Evolutionary conservation across 1,140 invertebrate genomes (phyloP).

Genomic region (Eupeodes corollae): DNA sequence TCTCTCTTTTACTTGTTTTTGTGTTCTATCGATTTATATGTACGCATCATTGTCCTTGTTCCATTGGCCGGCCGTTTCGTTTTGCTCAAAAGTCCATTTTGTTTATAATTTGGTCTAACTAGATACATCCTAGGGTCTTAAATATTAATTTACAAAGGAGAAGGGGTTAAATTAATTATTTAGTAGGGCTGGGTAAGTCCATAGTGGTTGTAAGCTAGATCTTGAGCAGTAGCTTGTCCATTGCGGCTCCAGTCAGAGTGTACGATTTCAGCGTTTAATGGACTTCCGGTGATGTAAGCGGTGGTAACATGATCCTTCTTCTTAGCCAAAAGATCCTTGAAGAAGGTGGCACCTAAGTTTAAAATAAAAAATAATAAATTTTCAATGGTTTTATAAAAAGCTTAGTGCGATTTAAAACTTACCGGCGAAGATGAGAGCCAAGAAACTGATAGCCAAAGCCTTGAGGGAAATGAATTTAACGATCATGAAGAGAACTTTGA

Average conservation of each 20-base stretch:
- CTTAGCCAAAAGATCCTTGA: conserved; percentile 36
- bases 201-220: conserved; percentile 36
- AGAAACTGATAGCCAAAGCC: conserved; percentile 49
- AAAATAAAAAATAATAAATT: not conserved
- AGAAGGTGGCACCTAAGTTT: conserved; percentile 32
- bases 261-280: conserved; percentile 35
- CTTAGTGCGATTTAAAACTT: not conserved
- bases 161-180: conserved; percentile 3
- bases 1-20: not conserved
- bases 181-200: conserved; percentile 35
- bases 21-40: too few species aligned
- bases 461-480: conserved; percentile 52
- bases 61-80: too few species aligned
- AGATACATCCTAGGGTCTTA: too few species aligned
- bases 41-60: too few species aligned
- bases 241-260: conserved; percentile 37
- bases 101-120: too few species aligned
- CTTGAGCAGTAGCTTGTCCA: conserved; percentile 28
- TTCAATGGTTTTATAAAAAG: not conserved
- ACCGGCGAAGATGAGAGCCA: conserved; percentile 48
- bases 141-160: too few species aligned
- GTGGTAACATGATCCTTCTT: conserved; percentile 38
- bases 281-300: conserved; percentile 36
- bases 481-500: conserved; percentile 49
- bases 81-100: too few species aligned